Base-by-base conservation (phyloP, 2,797 vertebrate genomes). In the Scleropages formosus region DNA sequence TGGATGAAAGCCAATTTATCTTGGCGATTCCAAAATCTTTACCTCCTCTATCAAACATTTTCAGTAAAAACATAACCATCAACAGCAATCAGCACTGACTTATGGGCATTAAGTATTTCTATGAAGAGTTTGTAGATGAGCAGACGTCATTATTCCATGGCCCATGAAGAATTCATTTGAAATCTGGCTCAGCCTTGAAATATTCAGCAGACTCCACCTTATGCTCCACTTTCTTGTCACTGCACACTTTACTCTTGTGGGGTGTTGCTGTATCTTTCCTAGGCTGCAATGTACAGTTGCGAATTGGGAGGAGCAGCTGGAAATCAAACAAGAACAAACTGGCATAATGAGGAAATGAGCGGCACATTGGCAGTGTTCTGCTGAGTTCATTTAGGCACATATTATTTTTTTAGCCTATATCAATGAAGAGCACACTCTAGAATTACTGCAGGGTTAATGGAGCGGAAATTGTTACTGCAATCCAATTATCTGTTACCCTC, bases 381-480 rank as follows among this genome's bases (percentile, higher is more conserved):
- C 91, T 94, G 81, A 91, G 92, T 93, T 95, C 94, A 95, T 96
- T 95, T 95, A 89, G 91, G 92, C 89, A 91, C 88, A 87, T 91
- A 93, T 95, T 2, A 64, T 64, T 64, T 39, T 96, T 95, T 95
- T 90, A 91, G 89, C 87, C 87, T 90, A 90, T 92, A 86, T 31
- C 82, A 88, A 92, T 81, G 85, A 86, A 89, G 85, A 85, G 86
- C 91, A 85, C 85, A 78, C 88, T 90, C 86, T 51, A 61, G 79
- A 86, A 85, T 82, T 83, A 16, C 64, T 67, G 72, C 61, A 46
- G 81, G 89, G 84, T 94, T 94, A 95, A 96, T 94, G 94, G 91
- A 94, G 90, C 88, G 80, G 90, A 89, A 89, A 91, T 94, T 95
- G 94, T 93, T 93, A 94, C 93, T 93, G 94, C 94, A 93, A 95